phyloP scores from a whole-genome alignment of 2,113 vertebrate genomes.

The Microcebus murinus region DNA sequence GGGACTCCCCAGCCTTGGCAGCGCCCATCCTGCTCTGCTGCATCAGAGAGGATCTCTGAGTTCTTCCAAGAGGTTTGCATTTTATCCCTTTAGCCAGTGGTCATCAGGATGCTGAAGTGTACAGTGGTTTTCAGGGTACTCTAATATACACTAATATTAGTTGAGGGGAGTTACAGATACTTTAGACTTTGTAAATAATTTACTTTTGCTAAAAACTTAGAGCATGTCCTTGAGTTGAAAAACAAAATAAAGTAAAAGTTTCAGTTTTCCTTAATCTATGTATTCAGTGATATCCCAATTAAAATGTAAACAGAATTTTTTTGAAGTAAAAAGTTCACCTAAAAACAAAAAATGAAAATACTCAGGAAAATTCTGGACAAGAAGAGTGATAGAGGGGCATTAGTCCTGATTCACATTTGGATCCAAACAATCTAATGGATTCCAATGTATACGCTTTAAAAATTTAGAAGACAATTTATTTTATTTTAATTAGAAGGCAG shows the following conservation, averaged over 20 bases:
- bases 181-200: slow-evolving; percentile 41
- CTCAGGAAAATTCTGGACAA: slow-evolving; percentile 26
- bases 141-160: neutral
- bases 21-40: neutral
- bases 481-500: neutral
- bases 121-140: neutral
- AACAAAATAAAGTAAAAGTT: neutral
- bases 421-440: neutral
- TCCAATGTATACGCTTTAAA: neutral
- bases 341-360: neutral
- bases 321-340: slow-evolving; percentile 37
- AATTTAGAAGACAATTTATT: neutral
- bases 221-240: neutral
- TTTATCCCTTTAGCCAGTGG: neutral
- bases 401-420: neutral
- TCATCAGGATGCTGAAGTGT: neutral
- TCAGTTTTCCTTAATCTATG: neutral
- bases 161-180: neutral
- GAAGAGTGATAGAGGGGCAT: neutral
- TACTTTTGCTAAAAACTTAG: slow-evolving; percentile 25
- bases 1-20: neutral
- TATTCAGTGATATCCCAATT: neutral
- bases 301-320: slow-evolving; percentile 33
- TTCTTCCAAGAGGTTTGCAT: neutral
- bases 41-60: neutral